These are phyloP conservation scores for Prosopocoilus inquinatus DNA, from an alignment of 2,888 invertebrate species.

Conservation along the genomic window DNA sequence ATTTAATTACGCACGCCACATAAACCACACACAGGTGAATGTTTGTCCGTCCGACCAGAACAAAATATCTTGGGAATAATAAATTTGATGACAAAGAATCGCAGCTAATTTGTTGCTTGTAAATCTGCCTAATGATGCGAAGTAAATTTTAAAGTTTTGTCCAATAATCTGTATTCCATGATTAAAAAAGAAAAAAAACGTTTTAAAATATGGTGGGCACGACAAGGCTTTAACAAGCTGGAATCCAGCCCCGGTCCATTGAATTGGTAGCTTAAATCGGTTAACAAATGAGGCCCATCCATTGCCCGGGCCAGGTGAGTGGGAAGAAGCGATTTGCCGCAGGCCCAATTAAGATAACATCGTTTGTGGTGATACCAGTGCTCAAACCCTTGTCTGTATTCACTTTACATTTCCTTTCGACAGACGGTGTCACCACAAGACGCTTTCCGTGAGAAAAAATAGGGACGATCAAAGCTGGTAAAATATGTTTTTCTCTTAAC, in stretches of 20 bases:
- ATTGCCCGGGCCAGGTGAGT: slow-evolving; percentile 16
- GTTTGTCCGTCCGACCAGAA: background rate
- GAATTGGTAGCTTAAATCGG: slow-evolving; percentile 27
- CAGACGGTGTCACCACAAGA: background rate
- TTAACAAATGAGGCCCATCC: slow-evolving; percentile 29
- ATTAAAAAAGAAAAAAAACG: slow-evolving; percentile 9
- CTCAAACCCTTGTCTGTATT: slow-evolving; percentile 16
- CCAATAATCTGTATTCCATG: slow-evolving; percentile 6
- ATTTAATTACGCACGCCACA: too few species aligned
- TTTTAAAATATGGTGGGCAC: slow-evolving; percentile 4
- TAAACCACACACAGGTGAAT: background rate
- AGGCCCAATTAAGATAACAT: slow-evolving; percentile 32
- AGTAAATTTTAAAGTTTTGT: slow-evolving; percentile 7
- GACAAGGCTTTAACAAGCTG: slow-evolving; percentile 23
- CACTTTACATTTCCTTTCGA: slow-evolving; percentile 2
- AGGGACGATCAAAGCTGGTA: background rate
- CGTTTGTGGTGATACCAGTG: slow-evolving; percentile 25
- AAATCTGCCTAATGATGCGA: slow-evolving; percentile 1
- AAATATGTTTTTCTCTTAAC: background rate
- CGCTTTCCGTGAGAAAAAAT: background rate
- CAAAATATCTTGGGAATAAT: background rate
- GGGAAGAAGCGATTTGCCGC: slow-evolving; percentile 29
- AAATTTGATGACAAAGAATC: background rate
- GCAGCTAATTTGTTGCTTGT: background rate
- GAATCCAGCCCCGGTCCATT: slow-evolving; percentile 23